A percentile compares a stretch with the other conserved stretches of the same genome.
These are phyloP conservation scores for Apodemia duryi DNA, from an alignment of 2,888 invertebrate genomes.

Conservation along the genomic window DNA sequence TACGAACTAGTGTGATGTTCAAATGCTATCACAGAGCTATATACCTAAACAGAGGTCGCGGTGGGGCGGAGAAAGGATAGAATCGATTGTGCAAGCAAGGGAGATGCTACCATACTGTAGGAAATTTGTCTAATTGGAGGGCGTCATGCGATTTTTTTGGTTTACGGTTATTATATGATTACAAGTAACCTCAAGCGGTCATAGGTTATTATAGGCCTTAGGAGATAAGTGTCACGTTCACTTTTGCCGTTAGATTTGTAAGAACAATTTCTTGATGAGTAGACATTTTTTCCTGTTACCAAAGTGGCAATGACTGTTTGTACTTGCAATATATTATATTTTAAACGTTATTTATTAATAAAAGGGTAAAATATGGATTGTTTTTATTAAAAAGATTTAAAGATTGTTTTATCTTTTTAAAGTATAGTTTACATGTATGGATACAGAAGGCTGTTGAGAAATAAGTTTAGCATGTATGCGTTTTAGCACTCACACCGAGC, in stretches of 20 bases:
- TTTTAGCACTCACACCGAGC: too few species aligned
- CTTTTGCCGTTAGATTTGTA: conserved; percentile 12
- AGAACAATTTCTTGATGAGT: not conserved
- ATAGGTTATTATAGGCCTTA: conserved; percentile 18
- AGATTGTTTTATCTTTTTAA: not conserved
- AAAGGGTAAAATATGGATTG: not conserved
- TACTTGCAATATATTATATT: not conserved
- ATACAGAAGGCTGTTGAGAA: not conserved
- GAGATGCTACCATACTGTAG: conserved; percentile 63
- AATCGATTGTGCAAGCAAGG: conserved; percentile 68
- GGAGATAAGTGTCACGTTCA: conserved; percentile 11
- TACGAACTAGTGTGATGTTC: conserved; percentile 66
- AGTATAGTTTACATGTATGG: not conserved
- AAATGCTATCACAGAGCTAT: conserved; percentile 57
- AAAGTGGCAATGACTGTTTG: not conserved
- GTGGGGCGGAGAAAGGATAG: conserved; percentile 77
- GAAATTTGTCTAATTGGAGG: conserved; percentile 70
- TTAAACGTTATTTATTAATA: not conserved
- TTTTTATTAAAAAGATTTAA: not conserved
- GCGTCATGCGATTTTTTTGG: conserved; percentile 51
- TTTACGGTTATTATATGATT: conserved; percentile 36
- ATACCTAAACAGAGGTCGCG: conserved; percentile 55
- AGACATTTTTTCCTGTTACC: conserved; percentile 4
- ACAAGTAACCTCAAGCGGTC: conserved; percentile 34
- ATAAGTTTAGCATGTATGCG: not conserved